Base-by-base conservation (phyloP, 2,888 invertebrate species). In the Thecophora atra region DNA sequence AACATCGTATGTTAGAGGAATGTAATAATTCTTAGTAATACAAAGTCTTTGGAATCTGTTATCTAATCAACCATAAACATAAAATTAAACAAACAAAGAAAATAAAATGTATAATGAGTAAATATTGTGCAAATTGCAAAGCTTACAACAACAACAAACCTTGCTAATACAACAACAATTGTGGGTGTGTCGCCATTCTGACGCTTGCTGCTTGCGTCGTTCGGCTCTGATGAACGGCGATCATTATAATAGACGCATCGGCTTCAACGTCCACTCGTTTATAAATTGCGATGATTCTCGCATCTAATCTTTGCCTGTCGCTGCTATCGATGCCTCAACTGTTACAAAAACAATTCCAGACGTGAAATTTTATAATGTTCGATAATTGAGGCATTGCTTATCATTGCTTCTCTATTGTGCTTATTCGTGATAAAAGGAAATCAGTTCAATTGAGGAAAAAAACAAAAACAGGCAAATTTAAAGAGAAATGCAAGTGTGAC, bases 251-350 rank as follows among this genome's bases (percentile, higher is more conserved):
- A 56, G 58, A 68, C 42, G 37, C 56, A 44, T 68, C 68, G 58
- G 58, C 67, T 19, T 8, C 28, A 66, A 51, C 26, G 21, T 30
- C 21, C 2, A 42, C 44, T 21, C 47, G 11, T 24, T 24, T 56
- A 68, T 42, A 58, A 68, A 68, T 68, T 68, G 44, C 68, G 58
- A 68, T 68, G 56, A 68, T 56, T 30, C 52, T 64, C 58, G 68
- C 24, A 58, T 68, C 58, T 58, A 58, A 68, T 68, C 56, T 56
- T 52, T 51, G 17, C 15, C n/a, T 19, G 65, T 7, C 30, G 65
- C 26, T 37, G 62, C 62, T 28, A 47, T 44, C 67, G 67, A 54
- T 54, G 24, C 13, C 4, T 4, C 30, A 30, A 30, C 30, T 8
- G 30, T 8, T 30, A 30, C 4, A 30, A 8, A 30, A 30, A 4